Conservation (phyloP, 2,888 invertebrate species). For the Melanchra persicariae region DNA sequence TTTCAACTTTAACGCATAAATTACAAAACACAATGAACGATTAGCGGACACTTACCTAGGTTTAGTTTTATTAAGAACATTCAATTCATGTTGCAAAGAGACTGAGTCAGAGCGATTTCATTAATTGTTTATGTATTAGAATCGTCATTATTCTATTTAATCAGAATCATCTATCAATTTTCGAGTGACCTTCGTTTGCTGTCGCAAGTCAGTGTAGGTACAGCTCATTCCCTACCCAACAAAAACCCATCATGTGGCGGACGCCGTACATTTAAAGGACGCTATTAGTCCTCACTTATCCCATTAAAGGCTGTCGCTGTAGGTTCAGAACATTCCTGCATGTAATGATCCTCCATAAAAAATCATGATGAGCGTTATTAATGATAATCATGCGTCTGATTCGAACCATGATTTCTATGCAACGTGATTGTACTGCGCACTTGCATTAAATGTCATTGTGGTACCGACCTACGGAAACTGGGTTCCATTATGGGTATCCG, state of each 20-base stretch:
- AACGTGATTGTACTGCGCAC: constrained; percentile 40
- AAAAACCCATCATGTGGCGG: neutral
- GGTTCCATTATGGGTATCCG: constrained; percentile 31
- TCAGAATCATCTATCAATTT: neutral
- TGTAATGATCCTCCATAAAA: constrained; percentile 24
- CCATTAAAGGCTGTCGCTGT: neutral
- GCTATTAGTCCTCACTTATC: neutral
- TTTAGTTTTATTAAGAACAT: too few relatives aligned
- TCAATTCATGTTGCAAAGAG: too few relatives aligned
- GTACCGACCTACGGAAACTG: constrained; percentile 29
- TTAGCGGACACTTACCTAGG: too few relatives aligned
- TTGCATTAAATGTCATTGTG: constrained; percentile 39
- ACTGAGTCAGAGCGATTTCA: neutral
- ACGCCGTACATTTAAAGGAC: neutral
- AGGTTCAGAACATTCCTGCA: constrained; percentile 24
- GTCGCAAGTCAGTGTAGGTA: too few relatives aligned
- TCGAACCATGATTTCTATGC: constrained; percentile 47
- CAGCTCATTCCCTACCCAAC: neutral
- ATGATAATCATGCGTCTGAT: constrained; percentile 44
- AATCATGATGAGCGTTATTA: constrained; percentile 45
- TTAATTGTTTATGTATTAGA: neutral
- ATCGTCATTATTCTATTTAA: neutral
- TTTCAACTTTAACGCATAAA: neutral
- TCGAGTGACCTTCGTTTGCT: neutral
- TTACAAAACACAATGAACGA: neutral